These are phyloP conservation scores for Alectoris magna DNA, from an alignment of 2,797 vertebrate species.

Conservation along the genomic window DNA sequence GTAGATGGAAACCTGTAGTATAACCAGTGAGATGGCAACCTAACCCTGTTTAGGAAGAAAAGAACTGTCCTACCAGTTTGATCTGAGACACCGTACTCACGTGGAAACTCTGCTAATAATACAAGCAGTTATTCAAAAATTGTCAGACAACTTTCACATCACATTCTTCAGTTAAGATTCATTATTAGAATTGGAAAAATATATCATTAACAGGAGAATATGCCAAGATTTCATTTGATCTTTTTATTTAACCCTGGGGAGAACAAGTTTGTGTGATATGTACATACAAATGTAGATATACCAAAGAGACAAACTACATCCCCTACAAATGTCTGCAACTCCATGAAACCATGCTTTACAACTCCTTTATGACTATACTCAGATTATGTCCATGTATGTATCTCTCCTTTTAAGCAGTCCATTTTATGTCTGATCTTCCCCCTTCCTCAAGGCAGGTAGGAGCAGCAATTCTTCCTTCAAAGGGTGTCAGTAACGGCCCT, in stretches of 20 bases:
- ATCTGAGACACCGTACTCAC: neutral
- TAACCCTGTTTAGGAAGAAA: neutral
- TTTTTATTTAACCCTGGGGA: neutral
- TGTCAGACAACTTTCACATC: neutral
- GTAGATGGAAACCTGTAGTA: neutral
- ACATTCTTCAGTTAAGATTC: neutral
- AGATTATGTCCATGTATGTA: fast-evolving
- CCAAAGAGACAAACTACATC: neutral
- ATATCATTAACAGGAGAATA: neutral
- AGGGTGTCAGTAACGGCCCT: neutral
- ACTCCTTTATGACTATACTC: neutral
- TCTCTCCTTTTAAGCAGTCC: neutral
- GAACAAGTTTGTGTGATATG: fast-evolving
- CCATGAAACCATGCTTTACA: neutral
- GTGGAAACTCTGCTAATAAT: neutral
- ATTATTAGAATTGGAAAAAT: neutral
- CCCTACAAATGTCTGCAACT: neutral
- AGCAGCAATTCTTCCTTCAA: neutral
- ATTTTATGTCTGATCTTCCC: neutral
- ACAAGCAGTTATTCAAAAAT: neutral
- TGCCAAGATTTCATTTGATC: neutral
- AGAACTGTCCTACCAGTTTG: neutral
- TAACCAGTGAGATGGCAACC: neutral
- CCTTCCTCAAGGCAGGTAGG: neutral
- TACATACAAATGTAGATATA: neutral